Percentiles rank a stretch among this genome's conserved stretches.
Evolutionary conservation across 2,797 vertebrate genomes (phyloP).

Genomic region (Falco biarmicus): DNA sequence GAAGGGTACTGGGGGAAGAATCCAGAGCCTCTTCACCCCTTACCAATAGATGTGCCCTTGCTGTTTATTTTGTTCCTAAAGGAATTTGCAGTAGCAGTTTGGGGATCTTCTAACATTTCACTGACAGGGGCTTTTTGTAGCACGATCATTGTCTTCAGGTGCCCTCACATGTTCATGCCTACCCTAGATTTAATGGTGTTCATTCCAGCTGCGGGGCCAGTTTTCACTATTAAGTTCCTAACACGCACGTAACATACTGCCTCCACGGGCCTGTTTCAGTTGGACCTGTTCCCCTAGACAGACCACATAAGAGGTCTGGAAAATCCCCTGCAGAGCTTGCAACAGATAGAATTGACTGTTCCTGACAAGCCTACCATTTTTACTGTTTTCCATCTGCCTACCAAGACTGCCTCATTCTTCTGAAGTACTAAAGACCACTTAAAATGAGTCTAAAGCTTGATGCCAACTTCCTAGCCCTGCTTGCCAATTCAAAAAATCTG

Average conservation of each 20-base stretch:
- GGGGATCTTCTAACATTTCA: slow-evolving; percentile 12
- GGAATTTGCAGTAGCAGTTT: background rate
- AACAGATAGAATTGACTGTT: slow-evolving; percentile 26
- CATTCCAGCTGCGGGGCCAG: background rate
- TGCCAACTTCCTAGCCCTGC: slow-evolving; percentile 37
- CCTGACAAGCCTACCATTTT: slow-evolving; percentile 50
- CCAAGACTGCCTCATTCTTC: slow-evolving; percentile 27
- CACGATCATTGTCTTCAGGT: background rate
- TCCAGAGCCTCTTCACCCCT: background rate
- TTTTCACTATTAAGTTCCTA: background rate
- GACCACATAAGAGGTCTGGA: slow-evolving; percentile 13
- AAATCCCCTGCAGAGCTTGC: slow-evolving; percentile 20
- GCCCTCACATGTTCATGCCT: background rate
- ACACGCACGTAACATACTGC: background rate
- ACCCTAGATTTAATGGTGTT: background rate
- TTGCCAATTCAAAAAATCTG: slow-evolving; percentile 48
- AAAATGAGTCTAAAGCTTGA: slow-evolving; percentile 26
- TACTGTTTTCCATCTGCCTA: slow-evolving; percentile 51
- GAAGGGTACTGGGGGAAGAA: background rate
- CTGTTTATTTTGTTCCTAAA: slow-evolving; percentile 6
- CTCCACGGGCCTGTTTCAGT: background rate
- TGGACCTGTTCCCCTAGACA: slow-evolving; percentile 6
- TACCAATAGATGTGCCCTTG: background rate
- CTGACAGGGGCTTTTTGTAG: background rate
- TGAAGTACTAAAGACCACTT: slow-evolving; percentile 44